Evolutionary conservation across 23 tunicate genomes (phyloP).

Genomic region (Botrylloides violaceus): DNA sequence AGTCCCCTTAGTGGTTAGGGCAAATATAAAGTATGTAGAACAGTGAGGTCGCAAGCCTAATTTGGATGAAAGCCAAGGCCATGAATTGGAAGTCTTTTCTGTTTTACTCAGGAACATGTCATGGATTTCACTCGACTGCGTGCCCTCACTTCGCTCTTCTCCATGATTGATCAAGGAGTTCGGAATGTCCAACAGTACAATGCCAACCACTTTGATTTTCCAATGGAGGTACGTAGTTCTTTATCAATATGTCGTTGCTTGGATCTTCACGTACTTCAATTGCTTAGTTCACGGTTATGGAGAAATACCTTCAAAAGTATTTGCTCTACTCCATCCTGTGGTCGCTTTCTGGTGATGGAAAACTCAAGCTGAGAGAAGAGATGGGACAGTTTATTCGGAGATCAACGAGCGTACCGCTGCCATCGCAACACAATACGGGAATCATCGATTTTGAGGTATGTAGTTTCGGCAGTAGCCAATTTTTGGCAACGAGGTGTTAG

Average conservation of each 20-base stretch:
- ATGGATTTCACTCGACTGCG: conserved; percentile 88
- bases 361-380: conserved; percentile 66
- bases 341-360: conserved; percentile 98
- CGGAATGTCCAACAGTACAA: conserved; percentile 92
- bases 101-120: conserved; percentile 56
- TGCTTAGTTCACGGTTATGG: conserved; percentile 37
- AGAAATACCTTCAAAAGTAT: conserved; percentile 87
- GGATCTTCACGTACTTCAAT: not conserved
- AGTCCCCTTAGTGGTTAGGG: too few species aligned
- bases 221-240: conserved; percentile 44
- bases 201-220: conserved; percentile 71
- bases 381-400: conserved; percentile 81
- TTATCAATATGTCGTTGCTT: not conserved
- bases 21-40: too few species aligned
- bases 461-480: too few species aligned
- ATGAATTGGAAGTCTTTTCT: too few species aligned
- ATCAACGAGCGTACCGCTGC: conserved; percentile 71
- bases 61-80: too few species aligned
- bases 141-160: conserved; percentile 77
- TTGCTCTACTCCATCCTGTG: conserved; percentile 88
- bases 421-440: conserved; percentile 64
- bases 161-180: conserved; percentile 90
- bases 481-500: too few species aligned
- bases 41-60: too few species aligned
- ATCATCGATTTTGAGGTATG: conserved; percentile 89